Conservation (phyloP, 2,888 invertebrate genomes). For the Norana najaformis region DNA sequence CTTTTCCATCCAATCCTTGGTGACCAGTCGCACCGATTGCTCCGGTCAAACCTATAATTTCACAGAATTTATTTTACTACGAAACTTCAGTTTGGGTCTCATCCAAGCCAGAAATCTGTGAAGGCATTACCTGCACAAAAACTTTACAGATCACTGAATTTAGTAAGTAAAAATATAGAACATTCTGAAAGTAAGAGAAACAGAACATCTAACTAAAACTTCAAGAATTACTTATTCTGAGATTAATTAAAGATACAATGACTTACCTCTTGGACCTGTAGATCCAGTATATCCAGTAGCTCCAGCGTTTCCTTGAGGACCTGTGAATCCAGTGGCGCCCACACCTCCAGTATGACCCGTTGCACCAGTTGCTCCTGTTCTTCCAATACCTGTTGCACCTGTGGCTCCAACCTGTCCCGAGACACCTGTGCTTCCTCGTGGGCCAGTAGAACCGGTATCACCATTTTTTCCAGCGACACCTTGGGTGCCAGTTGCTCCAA, state of each 20-base stretch:
- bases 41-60: not conserved
- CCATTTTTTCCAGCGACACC: slow-evolving; percentile 28
- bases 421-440: slow-evolving; percentile 17
- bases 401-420: slow-evolving; percentile 31
- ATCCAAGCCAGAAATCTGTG: not conserved
- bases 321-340: slow-evolving; percentile 22
- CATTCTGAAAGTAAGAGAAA: no score
- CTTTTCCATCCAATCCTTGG: not conserved
- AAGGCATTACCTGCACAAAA: not conserved
- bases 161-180: not conserved
- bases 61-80: not conserved
- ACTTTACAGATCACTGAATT: no score
- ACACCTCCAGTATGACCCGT: slow-evolving; percentile 15
- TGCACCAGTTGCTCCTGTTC: slow-evolving; percentile 8
- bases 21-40: slow-evolving; percentile 8
- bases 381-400: slow-evolving; percentile 25
- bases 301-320: slow-evolving; percentile 16
- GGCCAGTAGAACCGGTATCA: slow-evolving; percentile 26
- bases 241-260: slow-evolving; percentile 41
- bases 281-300: slow-evolving; percentile 23
- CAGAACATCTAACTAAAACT: not conserved
- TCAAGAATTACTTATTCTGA: slow-evolving; percentile 46
- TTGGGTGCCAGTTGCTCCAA: not conserved
- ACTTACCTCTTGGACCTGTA: slow-evolving; percentile 14
- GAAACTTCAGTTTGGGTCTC: not conserved